Conservation (phyloP, 2,113 vertebrate species). For the Anarhynchus alexandrinus region DNA sequence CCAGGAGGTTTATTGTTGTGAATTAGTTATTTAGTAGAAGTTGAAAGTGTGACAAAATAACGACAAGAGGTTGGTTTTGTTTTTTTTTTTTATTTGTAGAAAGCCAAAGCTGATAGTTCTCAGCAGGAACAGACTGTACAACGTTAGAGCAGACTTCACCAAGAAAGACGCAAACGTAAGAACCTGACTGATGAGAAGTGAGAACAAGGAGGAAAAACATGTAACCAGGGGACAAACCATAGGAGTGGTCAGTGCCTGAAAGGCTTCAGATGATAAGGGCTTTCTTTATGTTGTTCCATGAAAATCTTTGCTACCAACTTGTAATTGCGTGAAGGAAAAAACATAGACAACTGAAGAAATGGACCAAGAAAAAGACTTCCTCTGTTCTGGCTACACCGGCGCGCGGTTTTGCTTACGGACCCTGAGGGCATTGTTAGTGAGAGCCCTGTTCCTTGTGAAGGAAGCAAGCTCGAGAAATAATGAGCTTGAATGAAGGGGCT, state of each 20-base stretch:
- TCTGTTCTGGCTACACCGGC: not conserved
- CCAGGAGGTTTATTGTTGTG: slow-evolving; percentile 40
- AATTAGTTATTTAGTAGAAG: slow-evolving; percentile 48
- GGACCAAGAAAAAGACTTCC: not conserved
- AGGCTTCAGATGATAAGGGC: not conserved
- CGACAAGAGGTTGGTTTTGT: not conserved
- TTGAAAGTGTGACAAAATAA: slow-evolving; percentile 58
- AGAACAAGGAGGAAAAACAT: not conserved
- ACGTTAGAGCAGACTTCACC: not conserved
- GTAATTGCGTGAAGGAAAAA: not conserved
- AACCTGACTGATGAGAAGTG: not conserved
- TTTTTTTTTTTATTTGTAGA: not conserved
- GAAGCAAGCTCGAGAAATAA: slow-evolving; percentile 31
- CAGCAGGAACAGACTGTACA: not conserved
- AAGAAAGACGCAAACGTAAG: not conserved
- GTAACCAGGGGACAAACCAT: not conserved
- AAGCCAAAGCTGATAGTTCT: not conserved
- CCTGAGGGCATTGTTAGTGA: slow-evolving; percentile 45
- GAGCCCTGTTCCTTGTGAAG: slow-evolving; percentile 14
- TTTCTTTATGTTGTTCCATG: not conserved
- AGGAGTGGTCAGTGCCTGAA: not conserved
- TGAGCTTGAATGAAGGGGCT: slow-evolving; percentile 23
- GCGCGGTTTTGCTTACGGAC: not conserved
- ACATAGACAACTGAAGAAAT: not conserved
- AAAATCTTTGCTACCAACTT: not conserved